A percentile compares a stretch with the other conserved stretches of the same genome.
Conservation (phyloP, 2,888 invertebrate genomes). For the Diachrysia chrysitis region DNA sequence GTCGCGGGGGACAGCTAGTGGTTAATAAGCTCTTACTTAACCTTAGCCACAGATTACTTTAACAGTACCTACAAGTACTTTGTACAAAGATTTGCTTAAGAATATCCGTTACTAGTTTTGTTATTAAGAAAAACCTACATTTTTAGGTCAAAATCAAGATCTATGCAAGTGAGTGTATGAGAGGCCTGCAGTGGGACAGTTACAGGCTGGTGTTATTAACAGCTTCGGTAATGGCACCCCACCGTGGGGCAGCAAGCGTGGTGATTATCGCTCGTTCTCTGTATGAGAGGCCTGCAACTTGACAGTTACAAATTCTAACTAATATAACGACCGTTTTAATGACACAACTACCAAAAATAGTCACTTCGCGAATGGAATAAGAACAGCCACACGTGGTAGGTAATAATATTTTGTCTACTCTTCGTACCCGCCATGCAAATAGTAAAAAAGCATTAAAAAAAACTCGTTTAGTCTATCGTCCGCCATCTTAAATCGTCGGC, state of each 20-base stretch:
- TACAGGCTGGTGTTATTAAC: not conserved
- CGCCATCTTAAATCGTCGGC: constrained; percentile 52
- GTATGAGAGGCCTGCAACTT: no score
- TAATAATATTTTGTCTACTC: constrained; percentile 45
- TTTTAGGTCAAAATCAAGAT: no score
- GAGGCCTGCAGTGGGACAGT: no score
- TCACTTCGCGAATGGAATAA: constrained; percentile 17
- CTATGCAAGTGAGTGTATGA: no score
- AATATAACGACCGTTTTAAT: constrained; percentile 11
- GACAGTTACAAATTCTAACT: not conserved
- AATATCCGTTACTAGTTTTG: no score
- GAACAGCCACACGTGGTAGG: constrained; percentile 21
- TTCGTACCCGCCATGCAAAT: constrained; percentile 38
- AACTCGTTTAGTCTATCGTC: constrained; percentile 42
- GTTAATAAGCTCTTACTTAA: no score
- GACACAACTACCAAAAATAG: constrained; percentile 33
- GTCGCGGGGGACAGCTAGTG: no score
- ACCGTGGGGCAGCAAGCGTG: not conserved
- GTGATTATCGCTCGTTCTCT: not conserved
- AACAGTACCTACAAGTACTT: no score
- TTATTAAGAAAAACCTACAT: no score
- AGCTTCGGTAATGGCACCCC: not conserved
- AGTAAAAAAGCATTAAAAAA: constrained; percentile 41
- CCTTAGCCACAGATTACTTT: no score
- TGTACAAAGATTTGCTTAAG: no score